Evolutionary conservation across 2,797 vertebrate species (phyloP).

Genomic region (Melanotaenia maccullochi): DNA sequence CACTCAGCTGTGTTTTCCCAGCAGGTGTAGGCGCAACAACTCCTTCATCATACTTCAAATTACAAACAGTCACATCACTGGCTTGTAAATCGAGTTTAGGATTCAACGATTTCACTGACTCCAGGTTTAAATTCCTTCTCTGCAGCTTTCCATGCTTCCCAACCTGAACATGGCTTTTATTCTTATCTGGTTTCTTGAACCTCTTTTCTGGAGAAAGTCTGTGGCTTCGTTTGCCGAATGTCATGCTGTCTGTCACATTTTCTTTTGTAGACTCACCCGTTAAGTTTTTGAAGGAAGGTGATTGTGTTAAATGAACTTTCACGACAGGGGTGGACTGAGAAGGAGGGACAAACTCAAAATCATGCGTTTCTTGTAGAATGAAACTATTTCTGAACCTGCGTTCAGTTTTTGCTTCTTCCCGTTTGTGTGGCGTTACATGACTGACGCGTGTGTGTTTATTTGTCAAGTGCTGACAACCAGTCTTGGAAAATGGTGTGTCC

Average conservation of each 20-base stretch:
- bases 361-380: slow-evolving; percentile 5
- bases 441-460: neutral
- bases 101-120: neutral
- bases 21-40: slow-evolving; percentile 55
- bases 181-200: slow-evolving; percentile 16
- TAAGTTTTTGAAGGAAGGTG: neutral
- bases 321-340: slow-evolving; percentile 75
- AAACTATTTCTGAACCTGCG: slow-evolving; percentile 18
- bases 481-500: neutral
- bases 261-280: slow-evolving; percentile 27
- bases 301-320: slow-evolving; percentile 14
- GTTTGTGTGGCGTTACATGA: slow-evolving; percentile 31
- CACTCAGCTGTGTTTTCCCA: slow-evolving; percentile 6
- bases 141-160: slow-evolving; percentile 5
- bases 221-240: slow-evolving; percentile 9
- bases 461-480: neutral
- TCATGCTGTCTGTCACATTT: neutral
- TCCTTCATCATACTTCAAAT: slow-evolving; percentile 26
- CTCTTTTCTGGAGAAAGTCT: slow-evolving; percentile 38
- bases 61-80: slow-evolving; percentile 13
- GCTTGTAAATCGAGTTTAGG: slow-evolving; percentile 19
- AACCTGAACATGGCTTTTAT: neutral
- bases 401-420: neutral
- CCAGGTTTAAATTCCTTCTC: neutral
- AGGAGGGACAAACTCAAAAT: slow-evolving; percentile 68